Evolutionary conservation across 1,140 invertebrate species (phyloP).

Genomic region (Whitmania pigra): DNA sequence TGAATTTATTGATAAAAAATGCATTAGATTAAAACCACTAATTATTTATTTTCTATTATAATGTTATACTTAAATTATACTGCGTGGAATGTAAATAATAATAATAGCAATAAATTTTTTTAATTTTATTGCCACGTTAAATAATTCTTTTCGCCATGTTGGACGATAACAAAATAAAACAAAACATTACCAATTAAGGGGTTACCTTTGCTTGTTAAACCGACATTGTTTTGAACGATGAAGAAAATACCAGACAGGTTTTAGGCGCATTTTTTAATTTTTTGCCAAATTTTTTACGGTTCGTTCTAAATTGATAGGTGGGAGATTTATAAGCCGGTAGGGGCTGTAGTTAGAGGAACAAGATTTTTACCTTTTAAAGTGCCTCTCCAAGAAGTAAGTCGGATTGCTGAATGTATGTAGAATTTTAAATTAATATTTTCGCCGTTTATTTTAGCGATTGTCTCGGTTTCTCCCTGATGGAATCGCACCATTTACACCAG

Average conservation of each 20-base stretch:
- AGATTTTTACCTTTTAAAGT: constrained; percentile 65
- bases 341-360: constrained; percentile 53
- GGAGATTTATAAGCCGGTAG: constrained; percentile 54
- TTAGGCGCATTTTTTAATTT: background rate
- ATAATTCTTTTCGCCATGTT: background rate
- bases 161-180: too few relatives aligned
- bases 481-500: constrained; percentile 27
- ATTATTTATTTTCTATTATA: background rate
- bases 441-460: background rate
- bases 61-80: background rate
- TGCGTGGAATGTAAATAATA: background rate
- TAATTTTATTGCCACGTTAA: background rate
- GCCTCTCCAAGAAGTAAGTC: constrained; percentile 54
- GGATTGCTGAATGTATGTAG: constrained; percentile 27
- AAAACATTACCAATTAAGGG: constrained; percentile 1
- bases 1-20: background rate
- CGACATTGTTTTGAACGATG: background rate
- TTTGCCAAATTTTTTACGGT: background rate
- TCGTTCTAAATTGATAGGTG: constrained; percentile 46
- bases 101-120: background rate
- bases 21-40: background rate
- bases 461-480: constrained; percentile 23
- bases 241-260: constrained; percentile 10
- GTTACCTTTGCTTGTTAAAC: background rate
- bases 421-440: constrained; percentile 5